Evolutionary conservation across 1,140 invertebrate species (phyloP).

Genomic region (Cataglyphis hispanica): DNA sequence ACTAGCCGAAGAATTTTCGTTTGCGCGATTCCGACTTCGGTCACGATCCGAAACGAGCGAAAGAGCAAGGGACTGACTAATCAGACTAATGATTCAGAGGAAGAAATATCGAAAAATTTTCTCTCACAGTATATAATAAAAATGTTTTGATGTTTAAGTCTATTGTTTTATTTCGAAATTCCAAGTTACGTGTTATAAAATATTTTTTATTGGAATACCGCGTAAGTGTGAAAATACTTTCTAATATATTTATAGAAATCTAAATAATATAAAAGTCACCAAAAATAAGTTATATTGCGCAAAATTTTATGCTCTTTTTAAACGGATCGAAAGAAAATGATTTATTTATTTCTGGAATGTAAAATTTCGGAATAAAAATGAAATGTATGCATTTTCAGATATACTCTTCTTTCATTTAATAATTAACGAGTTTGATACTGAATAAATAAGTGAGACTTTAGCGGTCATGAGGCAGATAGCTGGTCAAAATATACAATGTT

Average conservation of each 20-base stretch:
- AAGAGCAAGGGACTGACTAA: conserved; percentile 11
- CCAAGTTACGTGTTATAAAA: neutral
- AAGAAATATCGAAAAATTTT: conserved; percentile 1
- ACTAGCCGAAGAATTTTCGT: conserved; percentile 72
- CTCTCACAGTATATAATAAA: conserved; percentile 2
- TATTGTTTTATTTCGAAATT: neutral
- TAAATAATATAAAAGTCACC: neutral
- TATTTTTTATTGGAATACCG: neutral
- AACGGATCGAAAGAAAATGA: neutral
- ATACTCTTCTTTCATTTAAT: neutral
- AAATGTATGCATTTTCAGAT: neutral
- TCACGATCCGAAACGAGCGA: conserved; percentile 24
- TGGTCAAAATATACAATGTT: conserved; percentile 16
- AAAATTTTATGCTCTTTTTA: conserved; percentile 17
- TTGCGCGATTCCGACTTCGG: conserved; percentile 27
- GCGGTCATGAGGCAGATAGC: conserved; percentile 2
- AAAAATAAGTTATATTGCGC: neutral
- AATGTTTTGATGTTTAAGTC: neutral
- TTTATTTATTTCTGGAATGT: neutral
- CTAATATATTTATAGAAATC: neutral
- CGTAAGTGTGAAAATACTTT: neutral
- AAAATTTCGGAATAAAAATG: neutral
- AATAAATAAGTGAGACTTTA: conserved; percentile 21
- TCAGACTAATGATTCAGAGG: neutral
- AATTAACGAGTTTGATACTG: neutral